Evolutionary conservation across 2,888 invertebrate genomes (phyloP).

Genomic region (Glyphotaelius pellucidus): DNA sequence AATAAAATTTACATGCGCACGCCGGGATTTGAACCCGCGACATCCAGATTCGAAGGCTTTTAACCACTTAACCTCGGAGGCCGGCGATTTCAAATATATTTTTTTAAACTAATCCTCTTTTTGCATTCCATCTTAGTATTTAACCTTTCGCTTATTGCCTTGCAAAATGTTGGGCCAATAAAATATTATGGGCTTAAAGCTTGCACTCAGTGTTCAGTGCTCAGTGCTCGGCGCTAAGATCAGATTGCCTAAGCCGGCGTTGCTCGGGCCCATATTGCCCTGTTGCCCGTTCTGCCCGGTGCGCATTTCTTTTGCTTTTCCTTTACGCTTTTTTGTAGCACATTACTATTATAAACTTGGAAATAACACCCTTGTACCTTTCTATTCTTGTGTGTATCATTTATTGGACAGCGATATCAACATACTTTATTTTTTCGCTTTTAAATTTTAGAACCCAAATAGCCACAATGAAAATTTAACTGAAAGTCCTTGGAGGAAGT

Average conservation of each 20-base stretch:
- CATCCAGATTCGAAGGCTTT: no score
- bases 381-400: neutral
- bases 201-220: constrained; percentile 53
- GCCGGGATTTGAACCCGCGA: no score
- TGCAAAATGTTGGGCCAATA: constrained; percentile 65
- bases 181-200: constrained; percentile 65
- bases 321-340: neutral
- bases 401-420: neutral
- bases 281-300: neutral
- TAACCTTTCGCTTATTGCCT: constrained; percentile 66
- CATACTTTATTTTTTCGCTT: no score
- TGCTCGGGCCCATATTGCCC: neutral
- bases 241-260: constrained; percentile 54
- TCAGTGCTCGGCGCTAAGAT: constrained; percentile 53
- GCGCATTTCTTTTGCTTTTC: constrained; percentile 28
- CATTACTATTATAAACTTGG: constrained; percentile 10
- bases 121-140: neutral
- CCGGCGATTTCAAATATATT: neutral
- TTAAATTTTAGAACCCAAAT: no score
- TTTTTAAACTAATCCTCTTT: neutral
- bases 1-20: no score
- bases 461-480: no score
- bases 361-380: neutral
- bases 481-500: no score
- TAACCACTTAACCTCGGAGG: no score